Percentiles rank a stretch among this genome's conserved stretches.
Conservation (phyloP, 1,140 invertebrate genomes). For the Artemia franciscana region DNA sequence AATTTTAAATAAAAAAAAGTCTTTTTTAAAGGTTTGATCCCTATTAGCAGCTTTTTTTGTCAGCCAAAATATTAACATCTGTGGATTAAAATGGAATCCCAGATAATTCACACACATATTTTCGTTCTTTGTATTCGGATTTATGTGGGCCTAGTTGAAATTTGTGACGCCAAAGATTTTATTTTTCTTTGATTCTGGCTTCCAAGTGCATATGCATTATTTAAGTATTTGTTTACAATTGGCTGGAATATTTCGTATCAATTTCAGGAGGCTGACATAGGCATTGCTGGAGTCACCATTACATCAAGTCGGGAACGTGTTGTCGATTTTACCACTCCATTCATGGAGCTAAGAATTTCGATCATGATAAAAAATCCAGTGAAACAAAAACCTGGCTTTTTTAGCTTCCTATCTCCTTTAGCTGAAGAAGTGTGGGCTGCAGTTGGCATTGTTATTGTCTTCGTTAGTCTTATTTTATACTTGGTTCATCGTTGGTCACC, state of each 20-base stretch:
- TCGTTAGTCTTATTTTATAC: conserved; percentile 34
- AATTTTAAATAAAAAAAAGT: too few relatives aligned
- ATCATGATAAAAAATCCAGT: conserved; percentile 42
- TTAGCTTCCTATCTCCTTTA: conserved; percentile 40
- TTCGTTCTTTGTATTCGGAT: too few relatives aligned
- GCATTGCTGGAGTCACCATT: conserved; percentile 37
- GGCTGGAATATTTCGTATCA: background rate
- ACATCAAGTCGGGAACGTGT: conserved; percentile 33
- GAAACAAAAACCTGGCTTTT: conserved; percentile 31
- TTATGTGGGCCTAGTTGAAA: too few relatives aligned
- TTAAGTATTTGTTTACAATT: too few relatives aligned
- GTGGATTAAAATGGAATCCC: too few relatives aligned
- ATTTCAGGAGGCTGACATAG: conserved; percentile 33
- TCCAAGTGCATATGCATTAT: too few relatives aligned
- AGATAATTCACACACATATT: too few relatives aligned
- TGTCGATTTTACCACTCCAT: conserved; percentile 38
- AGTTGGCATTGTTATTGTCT: conserved; percentile 31
- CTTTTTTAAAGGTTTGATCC: too few relatives aligned
- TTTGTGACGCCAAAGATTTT: too few relatives aligned
- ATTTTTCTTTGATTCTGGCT: too few relatives aligned
- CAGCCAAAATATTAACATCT: too few relatives aligned
- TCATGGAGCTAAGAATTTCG: conserved; percentile 41
- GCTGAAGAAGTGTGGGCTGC: conserved; percentile 36
- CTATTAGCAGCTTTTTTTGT: too few relatives aligned
- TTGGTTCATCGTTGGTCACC: conserved; percentile 34